These are phyloP conservation scores for Oreochromis aureus DNA, from an alignment of 2,113 vertebrate species.

Conservation along the genomic window DNA sequence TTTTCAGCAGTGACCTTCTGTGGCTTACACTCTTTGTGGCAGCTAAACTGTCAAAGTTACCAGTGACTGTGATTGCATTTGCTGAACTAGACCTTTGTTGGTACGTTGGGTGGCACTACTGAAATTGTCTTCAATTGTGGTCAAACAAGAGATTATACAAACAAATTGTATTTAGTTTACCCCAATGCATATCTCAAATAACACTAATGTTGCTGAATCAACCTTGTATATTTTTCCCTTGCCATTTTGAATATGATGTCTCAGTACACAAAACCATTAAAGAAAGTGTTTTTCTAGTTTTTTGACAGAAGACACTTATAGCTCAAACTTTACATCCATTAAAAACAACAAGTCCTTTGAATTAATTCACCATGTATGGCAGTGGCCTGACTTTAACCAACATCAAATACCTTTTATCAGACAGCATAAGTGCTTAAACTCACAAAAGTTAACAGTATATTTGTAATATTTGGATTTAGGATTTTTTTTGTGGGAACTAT, in stretches of 20 bases:
- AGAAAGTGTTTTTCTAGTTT: background rate
- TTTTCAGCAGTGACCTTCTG: background rate
- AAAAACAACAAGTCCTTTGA: background rate
- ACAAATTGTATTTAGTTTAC: background rate
- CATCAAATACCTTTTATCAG: background rate
- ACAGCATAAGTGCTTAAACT: background rate
- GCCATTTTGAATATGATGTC: background rate
- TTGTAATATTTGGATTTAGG: background rate
- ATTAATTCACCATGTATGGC: background rate
- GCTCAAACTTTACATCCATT: background rate
- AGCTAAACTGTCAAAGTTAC: background rate
- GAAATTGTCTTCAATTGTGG: background rate
- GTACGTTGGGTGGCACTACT: background rate
- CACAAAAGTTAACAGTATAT: background rate
- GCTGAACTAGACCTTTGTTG: background rate
- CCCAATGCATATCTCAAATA: background rate
- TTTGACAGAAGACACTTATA: background rate
- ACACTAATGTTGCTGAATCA: background rate
- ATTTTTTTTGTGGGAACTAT: background rate
- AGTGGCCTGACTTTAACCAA: background rate
- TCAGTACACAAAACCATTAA: background rate
- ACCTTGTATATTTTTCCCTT: too few species aligned
- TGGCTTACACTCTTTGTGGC: background rate
- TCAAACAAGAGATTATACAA: background rate
- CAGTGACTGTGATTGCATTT: background rate